phyloP scores from a whole-genome alignment of 2,888 invertebrate genomes.

The Acutogordius australiensis region DNA sequence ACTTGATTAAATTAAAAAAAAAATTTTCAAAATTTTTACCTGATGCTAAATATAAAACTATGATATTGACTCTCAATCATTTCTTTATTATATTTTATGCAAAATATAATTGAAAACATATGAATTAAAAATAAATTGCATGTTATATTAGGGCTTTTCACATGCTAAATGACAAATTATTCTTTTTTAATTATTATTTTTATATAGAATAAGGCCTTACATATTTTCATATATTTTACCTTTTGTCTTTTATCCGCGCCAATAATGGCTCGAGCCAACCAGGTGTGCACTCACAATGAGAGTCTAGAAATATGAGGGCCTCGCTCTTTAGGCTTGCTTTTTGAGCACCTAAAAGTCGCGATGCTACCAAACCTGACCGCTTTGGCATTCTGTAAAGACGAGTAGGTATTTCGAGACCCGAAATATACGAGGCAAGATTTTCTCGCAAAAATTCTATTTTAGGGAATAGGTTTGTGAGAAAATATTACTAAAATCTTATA shows the following conservation, averaged over 20 bases:
- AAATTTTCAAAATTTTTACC: no score
- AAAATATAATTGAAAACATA: no score
- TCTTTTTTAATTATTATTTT: no score
- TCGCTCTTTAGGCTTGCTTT: constrained; percentile 53
- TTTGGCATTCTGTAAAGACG: constrained; percentile 46
- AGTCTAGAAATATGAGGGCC: constrained; percentile 75
- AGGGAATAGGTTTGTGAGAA: no score
- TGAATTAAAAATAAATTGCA: background rate
- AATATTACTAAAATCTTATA: no score
- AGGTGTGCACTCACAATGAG: constrained; percentile 87
- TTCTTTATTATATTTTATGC: no score
- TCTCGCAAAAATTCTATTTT: constrained; percentile 50
- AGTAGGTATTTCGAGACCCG: constrained; percentile 51
- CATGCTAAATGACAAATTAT: no score
- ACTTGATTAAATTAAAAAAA: no score
- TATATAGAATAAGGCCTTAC: no score
- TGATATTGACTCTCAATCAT: no score
- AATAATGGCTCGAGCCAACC: constrained; percentile 93
- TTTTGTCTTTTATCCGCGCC: constrained; percentile 59
- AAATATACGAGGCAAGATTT: constrained; percentile 59
- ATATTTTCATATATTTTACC: constrained; percentile 26
- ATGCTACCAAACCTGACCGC: constrained; percentile 75
- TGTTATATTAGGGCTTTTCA: background rate
- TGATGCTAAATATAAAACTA: no score
- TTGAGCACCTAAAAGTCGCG: constrained; percentile 66